Percentiles rank a stretch among this genome's conserved stretches.
Conservation (phyloP, 2,888 invertebrate genomes). For the Stictocephala bisonia region DNA sequence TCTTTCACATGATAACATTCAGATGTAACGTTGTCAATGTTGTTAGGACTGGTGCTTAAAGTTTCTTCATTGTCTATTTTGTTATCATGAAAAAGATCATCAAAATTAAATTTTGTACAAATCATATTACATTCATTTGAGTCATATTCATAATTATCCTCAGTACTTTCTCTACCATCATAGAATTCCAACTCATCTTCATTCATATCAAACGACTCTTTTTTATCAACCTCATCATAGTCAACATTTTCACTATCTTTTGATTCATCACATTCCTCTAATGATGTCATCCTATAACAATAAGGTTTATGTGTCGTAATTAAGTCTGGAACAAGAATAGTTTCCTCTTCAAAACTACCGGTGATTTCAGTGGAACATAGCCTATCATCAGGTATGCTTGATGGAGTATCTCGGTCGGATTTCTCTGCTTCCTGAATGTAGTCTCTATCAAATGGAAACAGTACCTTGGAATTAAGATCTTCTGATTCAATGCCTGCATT, state of each 20-base stretch:
- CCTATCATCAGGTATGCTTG: slow-evolving; percentile 25
- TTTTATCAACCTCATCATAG: background rate
- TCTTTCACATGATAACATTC: too few species aligned
- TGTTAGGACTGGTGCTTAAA: too few species aligned
- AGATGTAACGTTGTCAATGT: too few species aligned
- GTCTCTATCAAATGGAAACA: slow-evolving; percentile 47
- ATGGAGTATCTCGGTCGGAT: slow-evolving; percentile 15
- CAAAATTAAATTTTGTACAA: slow-evolving; percentile 4
- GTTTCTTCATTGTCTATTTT: background rate
- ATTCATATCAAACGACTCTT: background rate
- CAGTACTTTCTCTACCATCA: slow-evolving; percentile 1
- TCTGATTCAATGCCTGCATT: slow-evolving; percentile 26
- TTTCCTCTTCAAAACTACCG: slow-evolving; percentile 2
- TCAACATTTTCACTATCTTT: background rate
- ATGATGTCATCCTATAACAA: background rate
- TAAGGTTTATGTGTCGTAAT: slow-evolving; percentile 19
- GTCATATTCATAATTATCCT: background rate
- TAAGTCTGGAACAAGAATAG: slow-evolving; percentile 5
- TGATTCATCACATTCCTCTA: slow-evolving; percentile 29
- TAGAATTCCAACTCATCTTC: background rate
- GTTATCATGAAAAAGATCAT: slow-evolving; percentile 23
- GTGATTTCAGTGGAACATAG: background rate
- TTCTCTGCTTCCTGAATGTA: slow-evolving; percentile 35
- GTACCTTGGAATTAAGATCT: slow-evolving; percentile 31
- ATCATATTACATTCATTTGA: too few species aligned